Percentiles rank a stretch among this genome's conserved stretches.
Evolutionary conservation across 2,113 vertebrate genomes (phyloP).

Genomic region (Oryzias curvinotus): DNA sequence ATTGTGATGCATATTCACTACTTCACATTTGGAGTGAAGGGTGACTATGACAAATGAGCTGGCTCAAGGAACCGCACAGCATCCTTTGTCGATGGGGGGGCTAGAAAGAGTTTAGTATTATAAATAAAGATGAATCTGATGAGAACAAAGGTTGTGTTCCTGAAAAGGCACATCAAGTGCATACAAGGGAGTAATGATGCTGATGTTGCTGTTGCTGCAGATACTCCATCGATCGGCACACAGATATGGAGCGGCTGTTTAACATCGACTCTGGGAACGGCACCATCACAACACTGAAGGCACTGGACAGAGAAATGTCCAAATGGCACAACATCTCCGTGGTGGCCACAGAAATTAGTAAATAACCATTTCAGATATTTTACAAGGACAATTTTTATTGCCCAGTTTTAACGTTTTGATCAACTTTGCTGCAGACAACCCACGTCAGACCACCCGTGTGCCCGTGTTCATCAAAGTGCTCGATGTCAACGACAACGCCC

Average conservation of each 20-base stretch:
- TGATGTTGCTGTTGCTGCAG: conserved; percentile 58
- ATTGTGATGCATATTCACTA: conserved; percentile 63
- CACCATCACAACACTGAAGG: conserved; percentile 89
- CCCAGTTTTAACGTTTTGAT: no score
- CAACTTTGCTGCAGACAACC: conserved; percentile 79
- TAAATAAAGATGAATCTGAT: neutral
- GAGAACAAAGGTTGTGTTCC: neutral
- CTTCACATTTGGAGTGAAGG: conserved; percentile 59
- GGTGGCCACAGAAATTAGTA: conserved; percentile 93
- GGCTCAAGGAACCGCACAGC: conserved; percentile 41
- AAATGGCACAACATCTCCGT: conserved; percentile 96
- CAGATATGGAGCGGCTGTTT: conserved; percentile 91
- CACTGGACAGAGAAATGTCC: conserved; percentile 89
- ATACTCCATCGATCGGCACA: conserved; percentile 93
- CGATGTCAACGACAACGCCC: conserved; percentile 95
- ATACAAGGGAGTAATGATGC: no score
- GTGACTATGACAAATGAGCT: conserved; percentile 71
- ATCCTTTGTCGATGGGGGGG: conserved; percentile 40
- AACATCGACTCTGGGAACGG: conserved; percentile 91
- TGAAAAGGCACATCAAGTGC: neutral
- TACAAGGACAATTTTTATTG: no score
- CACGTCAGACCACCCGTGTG: conserved; percentile 87
- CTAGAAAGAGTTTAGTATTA: conserved; percentile 10
- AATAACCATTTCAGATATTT: neutral
- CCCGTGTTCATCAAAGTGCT: conserved; percentile 92